Percentiles rank a stretch among this genome's conserved stretches.
phyloP scores from a whole-genome alignment of 2,113 vertebrate genomes.

The Peucedramus taeniatus region DNA sequence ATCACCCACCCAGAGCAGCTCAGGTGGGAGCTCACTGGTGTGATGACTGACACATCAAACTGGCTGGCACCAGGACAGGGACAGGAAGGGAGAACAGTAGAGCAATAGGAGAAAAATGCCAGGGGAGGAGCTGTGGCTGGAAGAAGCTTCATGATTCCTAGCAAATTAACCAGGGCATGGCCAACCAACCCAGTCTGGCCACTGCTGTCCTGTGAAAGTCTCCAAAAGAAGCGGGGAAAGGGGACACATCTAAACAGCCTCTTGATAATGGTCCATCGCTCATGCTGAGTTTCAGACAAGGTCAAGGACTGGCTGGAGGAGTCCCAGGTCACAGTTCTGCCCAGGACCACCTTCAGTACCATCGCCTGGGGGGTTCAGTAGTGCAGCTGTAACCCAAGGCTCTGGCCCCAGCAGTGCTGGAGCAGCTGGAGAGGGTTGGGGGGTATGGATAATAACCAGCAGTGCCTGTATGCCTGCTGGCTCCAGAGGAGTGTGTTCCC shows the following conservation, averaged over 20 bases:
- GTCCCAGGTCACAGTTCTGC: not conserved
- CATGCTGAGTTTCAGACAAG: not conserved
- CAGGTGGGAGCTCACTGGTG: not conserved
- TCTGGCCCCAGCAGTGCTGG: not conserved
- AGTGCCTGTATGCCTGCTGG: accelerated
- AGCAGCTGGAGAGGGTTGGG: not conserved
- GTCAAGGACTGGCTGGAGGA: not conserved
- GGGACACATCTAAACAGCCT: not conserved
- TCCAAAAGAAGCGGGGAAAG: not conserved
- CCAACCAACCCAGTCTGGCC: not conserved
- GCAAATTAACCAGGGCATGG: not conserved
- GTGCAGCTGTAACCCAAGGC: not conserved
- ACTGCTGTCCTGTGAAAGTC: not conserved
- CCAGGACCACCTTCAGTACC: not conserved
- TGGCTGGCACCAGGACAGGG: not conserved
- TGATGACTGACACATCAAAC: not conserved
- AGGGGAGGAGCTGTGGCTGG: not conserved
- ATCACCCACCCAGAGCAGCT: not conserved
- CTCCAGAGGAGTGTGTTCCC: accelerated
- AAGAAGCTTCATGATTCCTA: not conserved
- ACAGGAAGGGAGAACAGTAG: not conserved
- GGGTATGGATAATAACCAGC: accelerated
- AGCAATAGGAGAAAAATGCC: not conserved
- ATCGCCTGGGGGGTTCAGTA: not conserved
- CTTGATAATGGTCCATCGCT: not conserved